Base-by-base conservation (phyloP, 2,888 invertebrate genomes). In the Erebia ligea region DNA sequence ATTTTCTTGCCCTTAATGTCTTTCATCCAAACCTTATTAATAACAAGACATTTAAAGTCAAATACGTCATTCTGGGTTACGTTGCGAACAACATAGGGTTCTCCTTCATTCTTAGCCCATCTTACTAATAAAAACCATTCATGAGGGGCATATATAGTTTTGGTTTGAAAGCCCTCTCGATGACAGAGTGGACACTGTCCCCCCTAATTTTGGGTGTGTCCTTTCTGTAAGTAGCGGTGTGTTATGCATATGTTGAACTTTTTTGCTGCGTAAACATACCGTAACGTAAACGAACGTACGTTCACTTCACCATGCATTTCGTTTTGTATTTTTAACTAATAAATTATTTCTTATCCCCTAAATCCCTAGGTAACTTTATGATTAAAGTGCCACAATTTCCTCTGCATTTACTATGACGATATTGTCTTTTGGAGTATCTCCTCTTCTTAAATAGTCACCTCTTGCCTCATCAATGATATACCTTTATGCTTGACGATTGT, bases 101-200 rank as follows among this genome's bases (percentile, higher is more conserved):
- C 70, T 67, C 72, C 75, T 71, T 70, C 67, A 21, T 56, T 69
- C 57, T 76, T 76, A 13, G 77, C 75, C 67, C 69, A 69, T 19
- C 67, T 40, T 11, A 70, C 63, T 65, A 71, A 66, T 25, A 42
- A 62, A 66, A n/a, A 21, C 71, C 68, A 69, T 52, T 74, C 69
- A 50, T 54, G n/a, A 15, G 68, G 73, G 13, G 68, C 63, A 21
- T 34, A 34, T 34, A 34, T 34, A 54, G n/a, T 48, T 59, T 71
- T 71, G 25, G 56, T 45, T 64, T 64, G 21, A 54, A 57, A 17
- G 65, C 25, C 48, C 63, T 25, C 40, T 75, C 73, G 10, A 75
- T 72, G 13, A 64, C 15, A 42, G 42, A 42, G 42, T 42, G 42
- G 42, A 42, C 42, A 42, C 3, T 42, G 34, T 34, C 34, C 42